Percentiles rank a stretch among this genome's conserved stretches.
Evolutionary conservation across 2,113 vertebrate species (phyloP).

Genomic region (Prionailurus bengalensis): DNA sequence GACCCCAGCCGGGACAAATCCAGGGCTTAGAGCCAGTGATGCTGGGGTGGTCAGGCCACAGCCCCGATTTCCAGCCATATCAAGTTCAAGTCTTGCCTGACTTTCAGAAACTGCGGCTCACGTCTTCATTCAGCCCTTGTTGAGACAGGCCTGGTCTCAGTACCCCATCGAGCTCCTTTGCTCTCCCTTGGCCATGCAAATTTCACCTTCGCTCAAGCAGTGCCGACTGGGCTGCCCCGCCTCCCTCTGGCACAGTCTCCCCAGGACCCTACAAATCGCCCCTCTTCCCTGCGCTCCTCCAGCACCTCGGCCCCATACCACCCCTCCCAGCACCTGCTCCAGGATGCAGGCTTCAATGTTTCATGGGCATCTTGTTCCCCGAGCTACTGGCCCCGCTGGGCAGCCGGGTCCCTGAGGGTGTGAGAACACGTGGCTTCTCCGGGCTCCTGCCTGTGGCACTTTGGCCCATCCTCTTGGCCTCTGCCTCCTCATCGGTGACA

Average conservation of each 20-base stretch:
- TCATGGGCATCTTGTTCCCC: accelerated
- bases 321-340: background rate
- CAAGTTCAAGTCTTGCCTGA: background rate
- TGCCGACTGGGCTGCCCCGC: background rate
- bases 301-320: accelerated
- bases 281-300: accelerated
- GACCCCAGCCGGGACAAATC: background rate
- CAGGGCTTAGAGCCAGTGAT: accelerated
- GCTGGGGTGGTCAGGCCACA: no score
- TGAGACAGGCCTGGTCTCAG: background rate
- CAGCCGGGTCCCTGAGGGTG: accelerated
- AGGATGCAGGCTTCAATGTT: accelerated
- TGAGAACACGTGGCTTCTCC: background rate
- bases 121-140: background rate
- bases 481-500: background rate
- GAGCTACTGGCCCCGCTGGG: background rate
- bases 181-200: accelerated
- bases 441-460: background rate
- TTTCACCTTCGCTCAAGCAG: background rate
- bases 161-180: no score
- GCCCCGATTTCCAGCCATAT: background rate
- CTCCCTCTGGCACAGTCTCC: background rate
- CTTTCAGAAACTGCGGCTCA: background rate
- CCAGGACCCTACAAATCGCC: no score
- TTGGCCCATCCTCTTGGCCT: accelerated